Evolutionary conservation across 2,797 vertebrate genomes (phyloP), one percentile per base, ranked within the genome.

Genomic region (Kryptolebias ocellatus): DNA sequence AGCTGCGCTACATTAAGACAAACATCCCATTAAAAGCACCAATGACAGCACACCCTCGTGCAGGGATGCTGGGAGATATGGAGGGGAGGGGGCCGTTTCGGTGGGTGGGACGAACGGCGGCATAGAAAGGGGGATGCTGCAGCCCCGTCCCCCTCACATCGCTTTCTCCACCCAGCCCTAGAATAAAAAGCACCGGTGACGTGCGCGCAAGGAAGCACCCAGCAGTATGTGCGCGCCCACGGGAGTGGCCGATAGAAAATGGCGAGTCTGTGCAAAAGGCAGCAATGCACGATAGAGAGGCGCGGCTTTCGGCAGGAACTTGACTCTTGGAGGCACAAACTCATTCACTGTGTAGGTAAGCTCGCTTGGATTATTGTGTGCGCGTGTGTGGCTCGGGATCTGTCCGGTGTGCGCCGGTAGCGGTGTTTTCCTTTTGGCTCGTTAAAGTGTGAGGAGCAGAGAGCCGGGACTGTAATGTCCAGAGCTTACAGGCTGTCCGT

Each of bases 271-370:
- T 97, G 95, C 85, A 94, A 93, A 91, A 94, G 93, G 94, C 95
- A 96, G 93, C 92, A 96, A 93, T 95, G 95, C 93, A 95, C 94
- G 86, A 95, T 93, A 92, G 95, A 97, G 91, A 96, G 95, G 92
- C 95, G 95, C 94, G 95, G 95, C 91, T 94, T 95, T 95, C 95
- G 95, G 85, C 95, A 96, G 89, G 96, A 98, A 94, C 94, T 96
- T 90, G 95, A 98, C 89, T 96, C 95, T 85, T 98, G 96, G 96
- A 93, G 95, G 83, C 94, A 95, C 88, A 96, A 95, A 94, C 95
- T 97, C 81, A 91, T 96, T 89, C 95, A 95, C 91, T 95, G 95
- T 94, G 95, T 98, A 94, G 97, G 97, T 98, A 96, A 97, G 96
- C 90, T 83, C 78, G 88, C 84, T 81, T 90, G 75, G 46, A 75